These are phyloP conservation scores for Prosapia bicincta DNA, from an alignment of 2,888 invertebrate species.

Conservation along the genomic window DNA sequence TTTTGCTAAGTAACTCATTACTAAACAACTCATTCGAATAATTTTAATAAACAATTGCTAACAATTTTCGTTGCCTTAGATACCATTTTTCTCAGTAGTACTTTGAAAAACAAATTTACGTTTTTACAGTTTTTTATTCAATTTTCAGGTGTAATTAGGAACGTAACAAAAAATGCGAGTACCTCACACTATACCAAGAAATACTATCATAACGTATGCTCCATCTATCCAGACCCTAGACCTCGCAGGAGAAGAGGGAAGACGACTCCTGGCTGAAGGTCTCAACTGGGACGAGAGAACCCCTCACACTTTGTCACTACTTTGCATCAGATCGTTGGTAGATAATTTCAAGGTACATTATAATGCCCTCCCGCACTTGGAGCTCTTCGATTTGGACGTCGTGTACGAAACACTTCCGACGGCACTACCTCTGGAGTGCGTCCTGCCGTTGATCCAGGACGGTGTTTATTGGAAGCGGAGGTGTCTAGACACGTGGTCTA, in stretches of 20 bases:
- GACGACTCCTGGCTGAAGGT: slow-evolving; percentile 17
- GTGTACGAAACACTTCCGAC: slow-evolving; percentile 21
- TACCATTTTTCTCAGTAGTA: background rate
- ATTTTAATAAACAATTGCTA: too few relatives aligned
- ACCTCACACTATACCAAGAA: slow-evolving; percentile 23
- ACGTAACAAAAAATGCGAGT: slow-evolving; percentile 19
- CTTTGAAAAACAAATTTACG: background rate
- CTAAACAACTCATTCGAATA: too few relatives aligned
- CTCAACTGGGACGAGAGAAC: slow-evolving; percentile 22
- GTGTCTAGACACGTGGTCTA: slow-evolving; percentile 15
- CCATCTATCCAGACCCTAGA: slow-evolving; percentile 10
- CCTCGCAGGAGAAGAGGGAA: slow-evolving; percentile 2
- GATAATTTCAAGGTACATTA: slow-evolving; percentile 15
- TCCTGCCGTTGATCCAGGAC: slow-evolving; percentile 22
- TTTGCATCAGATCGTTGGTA: slow-evolving; percentile 17
- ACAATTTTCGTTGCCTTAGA: background rate
- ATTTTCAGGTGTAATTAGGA: background rate
- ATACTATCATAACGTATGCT: slow-evolving; percentile 23
- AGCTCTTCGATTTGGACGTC: slow-evolving; percentile 8
- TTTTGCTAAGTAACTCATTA: too few relatives aligned
- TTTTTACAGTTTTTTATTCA: background rate
- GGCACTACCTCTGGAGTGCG: slow-evolving; percentile 13
- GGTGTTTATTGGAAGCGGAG: slow-evolving; percentile 31
- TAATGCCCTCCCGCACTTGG: slow-evolving; percentile 3
- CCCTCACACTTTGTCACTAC: slow-evolving; percentile 1